A percentile compares a stretch with the other conserved stretches of the same genome.
Evolutionary conservation across 2,888 invertebrate species (phyloP).

Genomic region (Formica aserva): DNA sequence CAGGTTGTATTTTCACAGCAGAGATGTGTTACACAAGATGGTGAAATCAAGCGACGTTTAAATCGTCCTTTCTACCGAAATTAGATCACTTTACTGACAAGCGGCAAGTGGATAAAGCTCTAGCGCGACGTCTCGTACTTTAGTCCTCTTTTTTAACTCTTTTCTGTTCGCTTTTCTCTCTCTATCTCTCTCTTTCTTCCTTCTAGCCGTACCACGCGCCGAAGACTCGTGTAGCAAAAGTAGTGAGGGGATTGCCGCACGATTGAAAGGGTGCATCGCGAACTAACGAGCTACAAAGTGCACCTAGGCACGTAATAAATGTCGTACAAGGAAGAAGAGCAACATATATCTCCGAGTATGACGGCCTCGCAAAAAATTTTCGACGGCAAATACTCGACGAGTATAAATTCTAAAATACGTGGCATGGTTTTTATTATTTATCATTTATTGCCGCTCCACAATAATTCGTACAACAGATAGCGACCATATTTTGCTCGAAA

Average conservation of each 20-base stretch:
- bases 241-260: slow-evolving; percentile 16
- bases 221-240: slow-evolving; percentile 25
- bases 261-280: slow-evolving; percentile 62
- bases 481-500: neutral
- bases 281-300: slow-evolving; percentile 71
- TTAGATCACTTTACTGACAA: slow-evolving; percentile 53
- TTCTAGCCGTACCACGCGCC: slow-evolving; percentile 27
- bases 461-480: neutral
- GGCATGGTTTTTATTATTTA: neutral
- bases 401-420: slow-evolving; percentile 5
- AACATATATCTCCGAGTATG: neutral
- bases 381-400: slow-evolving; percentile 6
- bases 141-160: slow-evolving; percentile 17
- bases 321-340: slow-evolving; percentile 46
- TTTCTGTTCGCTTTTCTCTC: neutral
- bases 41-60: slow-evolving; percentile 35
- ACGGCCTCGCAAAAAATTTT: neutral
- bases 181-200: neutral
- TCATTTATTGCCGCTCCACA: neutral
- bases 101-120: slow-evolving; percentile 49
- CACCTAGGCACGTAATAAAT: slow-evolving; percentile 65
- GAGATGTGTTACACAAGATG: slow-evolving; percentile 25
- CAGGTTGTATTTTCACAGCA: neutral
- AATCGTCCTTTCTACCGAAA: slow-evolving; percentile 50
- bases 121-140: slow-evolving; percentile 40